Base-by-base conservation (phyloP, 2,797 vertebrate species). In the Micromesistius poutassou region DNA sequence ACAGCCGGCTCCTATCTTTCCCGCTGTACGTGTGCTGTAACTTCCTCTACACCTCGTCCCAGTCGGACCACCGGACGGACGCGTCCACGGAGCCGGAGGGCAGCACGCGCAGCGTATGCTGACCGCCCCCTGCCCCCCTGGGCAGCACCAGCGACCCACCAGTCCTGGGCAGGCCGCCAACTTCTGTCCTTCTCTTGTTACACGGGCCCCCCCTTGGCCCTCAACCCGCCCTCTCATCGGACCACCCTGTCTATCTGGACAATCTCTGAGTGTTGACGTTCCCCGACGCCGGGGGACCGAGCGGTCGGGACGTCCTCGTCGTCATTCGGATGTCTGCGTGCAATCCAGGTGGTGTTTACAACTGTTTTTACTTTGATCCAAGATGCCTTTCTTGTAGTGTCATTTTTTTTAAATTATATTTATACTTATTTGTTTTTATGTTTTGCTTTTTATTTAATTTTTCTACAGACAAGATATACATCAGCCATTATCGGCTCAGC, bases 1-100 rank as follows among this genome's bases (percentile, higher is more conserved):
- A 99, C 93, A 98, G 97, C 78, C 94, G 96, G 0, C 92, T 99
- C 83, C 91, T 98, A 78, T 91, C 95, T 38, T 99, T 99, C 90
- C 98, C 98, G 0, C 94, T 99, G 6, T 99, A 97, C 4, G 95
- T 99, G 86, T 98, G 96, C 94, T 99, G 97, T 88, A 99, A 99
- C 90, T 99, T 99, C 92, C 89, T 97, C 79, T 99, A 98, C 84
- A 97, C 96, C 0, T 97, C 97, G 0, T 93, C 96, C 2, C 88
- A 91, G 19, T 85, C 72, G 10, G 96, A 96, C 90, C 95, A 94
- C 78, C 94, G 90, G 30, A 76, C 79, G 0, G 95, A 94, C 0
- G 73, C 82, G 0, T 87, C 93, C 0, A 86, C 94, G 2, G 93
- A 90, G 55, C 89, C 82, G 0, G 94, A 93, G 75, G 93, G 87